These are phyloP conservation scores for Origma solitaria DNA, from an alignment of 2,113 vertebrate species.

Conservation along the genomic window DNA sequence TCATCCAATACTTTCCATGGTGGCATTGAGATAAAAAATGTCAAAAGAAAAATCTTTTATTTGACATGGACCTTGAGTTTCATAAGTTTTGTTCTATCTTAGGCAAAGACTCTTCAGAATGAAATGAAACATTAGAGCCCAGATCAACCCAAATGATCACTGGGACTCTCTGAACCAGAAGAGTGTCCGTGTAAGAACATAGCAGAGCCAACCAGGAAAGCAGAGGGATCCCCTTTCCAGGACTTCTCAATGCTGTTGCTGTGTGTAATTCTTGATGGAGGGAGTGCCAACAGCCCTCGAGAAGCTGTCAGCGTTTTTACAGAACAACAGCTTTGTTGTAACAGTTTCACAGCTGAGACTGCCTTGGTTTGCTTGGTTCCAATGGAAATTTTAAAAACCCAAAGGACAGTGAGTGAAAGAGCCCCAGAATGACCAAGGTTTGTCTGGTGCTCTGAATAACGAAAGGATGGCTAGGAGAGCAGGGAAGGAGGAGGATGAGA, in stretches of 20 bases:
- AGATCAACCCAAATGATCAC: too few species aligned
- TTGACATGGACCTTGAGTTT: slow-evolving; percentile 11
- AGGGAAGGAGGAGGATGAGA: too few species aligned
- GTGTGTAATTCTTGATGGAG: not conserved
- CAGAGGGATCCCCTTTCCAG: not conserved
- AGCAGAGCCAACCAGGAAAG: not conserved
- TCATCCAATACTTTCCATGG: slow-evolving; percentile 35
- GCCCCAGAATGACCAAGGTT: not conserved
- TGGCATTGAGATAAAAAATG: not conserved
- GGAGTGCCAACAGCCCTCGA: not conserved
- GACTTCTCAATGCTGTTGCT: not conserved
- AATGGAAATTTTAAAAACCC: not conserved
- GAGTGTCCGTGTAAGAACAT: rapidly evolving
- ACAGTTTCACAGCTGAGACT: too few species aligned
- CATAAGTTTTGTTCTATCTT: not conserved
- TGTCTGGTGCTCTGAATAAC: not conserved
- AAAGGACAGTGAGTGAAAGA: not conserved
- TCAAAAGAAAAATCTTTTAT: slow-evolving; percentile 15
- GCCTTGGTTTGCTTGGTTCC: too few species aligned
- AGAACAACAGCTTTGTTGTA: not conserved
- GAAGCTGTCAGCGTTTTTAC: not conserved
- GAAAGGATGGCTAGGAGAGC: rapidly evolving
- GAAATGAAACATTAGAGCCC: not conserved
- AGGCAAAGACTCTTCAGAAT: not conserved
- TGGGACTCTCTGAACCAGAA: not conserved